A percentile compares a stretch with the other conserved stretches of the same genome.
Evolutionary conservation across 2,113 vertebrate genomes (phyloP).

Genomic region (Pygoscelis adeliae): DNA sequence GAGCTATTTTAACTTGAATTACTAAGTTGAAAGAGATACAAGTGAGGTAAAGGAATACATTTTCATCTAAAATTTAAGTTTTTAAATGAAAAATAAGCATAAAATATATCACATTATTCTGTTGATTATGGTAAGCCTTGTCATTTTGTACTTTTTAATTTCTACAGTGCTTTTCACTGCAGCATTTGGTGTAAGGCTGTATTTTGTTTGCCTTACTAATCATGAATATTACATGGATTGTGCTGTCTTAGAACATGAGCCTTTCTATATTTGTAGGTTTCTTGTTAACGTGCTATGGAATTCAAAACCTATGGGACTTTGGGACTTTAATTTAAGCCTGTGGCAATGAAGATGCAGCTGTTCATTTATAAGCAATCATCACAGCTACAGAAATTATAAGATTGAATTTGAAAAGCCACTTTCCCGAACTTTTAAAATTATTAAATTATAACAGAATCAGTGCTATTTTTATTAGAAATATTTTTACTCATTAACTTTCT

Average conservation of each 20-base stretch:
- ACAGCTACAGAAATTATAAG: slow-evolving; percentile 42
- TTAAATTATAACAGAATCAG: slow-evolving; percentile 30
- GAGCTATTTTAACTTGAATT: background rate
- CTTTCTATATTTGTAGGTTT: slow-evolving; percentile 71
- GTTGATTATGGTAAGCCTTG: background rate
- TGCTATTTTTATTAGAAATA: background rate
- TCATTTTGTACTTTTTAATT: background rate
- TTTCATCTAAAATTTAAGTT: background rate
- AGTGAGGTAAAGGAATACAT: background rate
- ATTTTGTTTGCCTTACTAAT: slow-evolving; percentile 54
- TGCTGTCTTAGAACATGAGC: slow-evolving; percentile 40
- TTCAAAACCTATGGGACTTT: slow-evolving; percentile 69
- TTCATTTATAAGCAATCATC: slow-evolving; percentile 71
- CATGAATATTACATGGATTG: slow-evolving; percentile 35
- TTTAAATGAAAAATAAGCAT: background rate
- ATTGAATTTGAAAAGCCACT: slow-evolving; percentile 46
- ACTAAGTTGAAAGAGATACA: background rate
- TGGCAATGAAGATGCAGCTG: slow-evolving; percentile 66
- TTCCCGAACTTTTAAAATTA: slow-evolving; percentile 28
- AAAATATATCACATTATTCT: background rate
- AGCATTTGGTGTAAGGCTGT: background rate
- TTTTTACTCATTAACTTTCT: background rate
- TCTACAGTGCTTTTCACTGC: background rate
- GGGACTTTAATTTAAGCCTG: slow-evolving; percentile 68
- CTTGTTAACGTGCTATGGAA: slow-evolving; percentile 56